Evolutionary conservation across 1,140 invertebrate species (phyloP), one percentile per base, ranked within the genome.

Genomic region (Penaeus japonicus): DNA sequence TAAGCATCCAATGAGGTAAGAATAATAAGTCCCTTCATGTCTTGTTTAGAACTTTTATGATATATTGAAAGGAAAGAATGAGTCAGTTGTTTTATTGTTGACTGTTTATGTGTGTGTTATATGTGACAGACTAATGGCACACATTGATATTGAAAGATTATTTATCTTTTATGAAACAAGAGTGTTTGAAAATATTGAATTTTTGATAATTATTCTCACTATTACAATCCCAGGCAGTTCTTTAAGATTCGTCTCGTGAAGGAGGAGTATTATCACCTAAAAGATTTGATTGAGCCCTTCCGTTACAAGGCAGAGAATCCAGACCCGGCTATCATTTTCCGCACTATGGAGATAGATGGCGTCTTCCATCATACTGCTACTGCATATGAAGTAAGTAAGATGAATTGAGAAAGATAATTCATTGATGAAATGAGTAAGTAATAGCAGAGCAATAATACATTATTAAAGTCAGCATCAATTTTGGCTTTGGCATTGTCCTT

Each of bases 1-100:
- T 47, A 90, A 90, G 62, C 87, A 89, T 70, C 90, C 90, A 22
- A 84, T 90, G 4, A 89, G 88, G 90, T 90, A 81, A 47, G 4
- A 30, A 53, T 55, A n/a, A 79, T 83, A 17, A 54, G 20, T 87
- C 73, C 39, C 24, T 80, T 20, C 65, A 17, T 27, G 1, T 15
- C 5, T 39, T 81, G 17, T 86, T 77, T 39, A 62, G 32, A 73
- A 30, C 22, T 0, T 77, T 39, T 10, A 39, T 20, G 32, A 20
- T 65, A 22, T 39, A n/a, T 15, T 85, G n/a, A n/a, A n/a, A n/a
- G n/a, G n/a, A n/a, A 17, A 75, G 35, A 22, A 5, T 27, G 4
- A 57, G 4, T 53, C n/a, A n/a, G 53, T 27, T 55, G 70, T 0
- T 18, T 3, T 53, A 75, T 5, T 82, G 30, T 0, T 80, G 35